These are phyloP conservation scores for Scaptomyza flava DNA, from an alignment of 2,888 invertebrate species.

Conservation along the genomic window DNA sequence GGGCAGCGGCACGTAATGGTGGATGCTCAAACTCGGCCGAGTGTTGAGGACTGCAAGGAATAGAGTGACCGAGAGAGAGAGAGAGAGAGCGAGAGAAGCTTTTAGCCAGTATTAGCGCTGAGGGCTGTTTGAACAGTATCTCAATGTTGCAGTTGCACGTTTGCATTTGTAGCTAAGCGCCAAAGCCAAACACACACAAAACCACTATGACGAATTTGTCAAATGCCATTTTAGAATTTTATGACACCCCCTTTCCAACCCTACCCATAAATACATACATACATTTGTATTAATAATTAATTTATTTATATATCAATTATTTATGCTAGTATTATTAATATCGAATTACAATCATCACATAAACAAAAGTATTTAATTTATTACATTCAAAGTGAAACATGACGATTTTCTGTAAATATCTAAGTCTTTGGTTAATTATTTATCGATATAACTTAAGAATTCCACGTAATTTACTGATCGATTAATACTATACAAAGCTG, in stretches of 20 bases:
- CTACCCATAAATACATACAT: not conserved
- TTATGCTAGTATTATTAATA: constrained; percentile 29
- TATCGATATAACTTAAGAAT: not conserved
- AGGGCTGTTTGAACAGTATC: constrained; percentile 29
- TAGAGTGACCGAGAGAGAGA: too few species aligned
- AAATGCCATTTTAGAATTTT: constrained; percentile 53
- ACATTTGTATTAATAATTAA: constrained; percentile 47
- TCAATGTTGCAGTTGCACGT: constrained; percentile 10
- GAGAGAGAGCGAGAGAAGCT: not conserved
- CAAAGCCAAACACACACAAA: constrained; percentile 12
- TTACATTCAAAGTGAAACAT: constrained; percentile 19
- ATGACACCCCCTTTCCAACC: constrained; percentile 2
- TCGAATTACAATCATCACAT: constrained; percentile 19
- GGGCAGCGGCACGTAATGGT: not conserved
- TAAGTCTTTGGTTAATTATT: constrained; percentile 17
- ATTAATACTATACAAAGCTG: constrained; percentile 3
- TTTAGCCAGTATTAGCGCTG: constrained; percentile 49
- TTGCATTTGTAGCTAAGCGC: constrained; percentile 14
- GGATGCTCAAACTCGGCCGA: constrained; percentile 7
- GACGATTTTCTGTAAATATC: constrained; percentile 13
- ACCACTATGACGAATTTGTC: constrained; percentile 42
- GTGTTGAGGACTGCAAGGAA: constrained; percentile 1
- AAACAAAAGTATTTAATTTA: constrained; percentile 31
- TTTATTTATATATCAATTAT: constrained; percentile 33
- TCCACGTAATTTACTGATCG: constrained; percentile 23